These are phyloP conservation scores for Chloroceryle inda DNA, from an alignment of 2,797 vertebrate species.

Conservation along the genomic window DNA sequence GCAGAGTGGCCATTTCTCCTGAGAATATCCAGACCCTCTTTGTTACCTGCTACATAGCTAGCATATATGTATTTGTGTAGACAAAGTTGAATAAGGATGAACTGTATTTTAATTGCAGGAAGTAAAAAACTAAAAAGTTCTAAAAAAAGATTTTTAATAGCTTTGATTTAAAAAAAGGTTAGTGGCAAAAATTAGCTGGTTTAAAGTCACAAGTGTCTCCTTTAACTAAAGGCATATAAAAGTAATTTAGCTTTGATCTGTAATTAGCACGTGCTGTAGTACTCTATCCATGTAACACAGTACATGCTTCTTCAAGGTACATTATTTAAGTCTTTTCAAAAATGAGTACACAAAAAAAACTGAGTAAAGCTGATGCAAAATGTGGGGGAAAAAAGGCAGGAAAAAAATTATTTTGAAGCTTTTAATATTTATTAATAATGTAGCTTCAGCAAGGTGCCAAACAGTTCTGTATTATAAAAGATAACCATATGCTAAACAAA, in stretches of 20 bases:
- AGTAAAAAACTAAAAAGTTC: not conserved
- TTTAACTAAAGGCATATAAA: constrained; percentile 21
- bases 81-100: not conserved
- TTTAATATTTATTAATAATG: not conserved
- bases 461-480: not conserved
- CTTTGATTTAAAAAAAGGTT: not conserved
- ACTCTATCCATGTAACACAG: not conserved
- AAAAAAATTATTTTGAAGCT: not conserved
- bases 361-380: not conserved
- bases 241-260: constrained; percentile 47
- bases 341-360: not conserved
- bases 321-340: not conserved
- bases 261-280: constrained; percentile 29
- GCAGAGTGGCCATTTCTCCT: rapidly evolving
- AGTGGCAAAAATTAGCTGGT: not conserved
- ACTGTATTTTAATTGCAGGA: not conserved
- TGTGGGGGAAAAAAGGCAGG: not conserved
- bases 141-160: not conserved
- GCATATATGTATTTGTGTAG: not conserved
- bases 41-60: not conserved
- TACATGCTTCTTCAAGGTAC: not conserved
- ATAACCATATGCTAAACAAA: not conserved
- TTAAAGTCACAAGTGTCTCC: constrained; percentile 28
- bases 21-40: not conserved
- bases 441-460: not conserved